These are phyloP conservation scores for Falco punctatus DNA, from an alignment of 2,113 vertebrate species.

Conservation along the genomic window DNA sequence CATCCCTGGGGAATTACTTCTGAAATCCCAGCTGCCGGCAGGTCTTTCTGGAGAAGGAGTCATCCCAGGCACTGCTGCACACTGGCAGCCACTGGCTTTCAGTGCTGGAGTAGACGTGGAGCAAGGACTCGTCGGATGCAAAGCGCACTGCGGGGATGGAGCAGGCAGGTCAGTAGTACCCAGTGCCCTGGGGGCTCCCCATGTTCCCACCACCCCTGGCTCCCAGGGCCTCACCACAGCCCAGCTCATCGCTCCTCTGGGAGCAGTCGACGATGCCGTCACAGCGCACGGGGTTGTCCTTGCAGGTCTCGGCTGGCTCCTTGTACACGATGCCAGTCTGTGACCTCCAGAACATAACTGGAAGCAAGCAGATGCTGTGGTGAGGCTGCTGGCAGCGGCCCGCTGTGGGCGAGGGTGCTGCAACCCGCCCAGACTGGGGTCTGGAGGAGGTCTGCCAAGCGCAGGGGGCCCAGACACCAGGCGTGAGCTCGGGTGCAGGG, in stretches of 20 bases:
- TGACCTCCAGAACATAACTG: constrained; percentile 77
- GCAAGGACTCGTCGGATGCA: constrained; percentile 68
- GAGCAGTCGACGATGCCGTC: constrained; percentile 74
- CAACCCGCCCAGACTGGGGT: background rate
- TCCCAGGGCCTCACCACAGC: constrained; percentile 63
- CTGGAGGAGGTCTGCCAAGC: background rate
- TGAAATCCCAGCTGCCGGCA: constrained; percentile 80
- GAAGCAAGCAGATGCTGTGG: background rate
- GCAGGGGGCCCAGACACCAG: background rate
- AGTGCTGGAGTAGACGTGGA: constrained; percentile 74
- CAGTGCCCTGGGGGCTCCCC: rapidly evolving
- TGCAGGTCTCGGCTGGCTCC: constrained; percentile 74
- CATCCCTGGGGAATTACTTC: constrained; percentile 55
- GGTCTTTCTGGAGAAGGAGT: constrained; percentile 71
- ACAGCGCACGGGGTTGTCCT: constrained; percentile 53
- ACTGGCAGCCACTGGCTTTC: constrained; percentile 75
- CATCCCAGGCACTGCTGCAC: constrained; percentile 72
- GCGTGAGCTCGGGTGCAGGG: background rate
- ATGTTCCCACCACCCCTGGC: rapidly evolving
- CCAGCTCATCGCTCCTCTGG: constrained; percentile 73
- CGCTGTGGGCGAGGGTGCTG: rapidly evolving
- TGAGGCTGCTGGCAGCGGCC: background rate
- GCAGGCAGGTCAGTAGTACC: background rate
- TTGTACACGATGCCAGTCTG: constrained; percentile 74
- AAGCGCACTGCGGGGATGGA: constrained; percentile 74